These are phyloP conservation scores for Sarcophaga subvicina DNA, from an alignment of 2,888 invertebrate genomes.

Conservation along the genomic window DNA sequence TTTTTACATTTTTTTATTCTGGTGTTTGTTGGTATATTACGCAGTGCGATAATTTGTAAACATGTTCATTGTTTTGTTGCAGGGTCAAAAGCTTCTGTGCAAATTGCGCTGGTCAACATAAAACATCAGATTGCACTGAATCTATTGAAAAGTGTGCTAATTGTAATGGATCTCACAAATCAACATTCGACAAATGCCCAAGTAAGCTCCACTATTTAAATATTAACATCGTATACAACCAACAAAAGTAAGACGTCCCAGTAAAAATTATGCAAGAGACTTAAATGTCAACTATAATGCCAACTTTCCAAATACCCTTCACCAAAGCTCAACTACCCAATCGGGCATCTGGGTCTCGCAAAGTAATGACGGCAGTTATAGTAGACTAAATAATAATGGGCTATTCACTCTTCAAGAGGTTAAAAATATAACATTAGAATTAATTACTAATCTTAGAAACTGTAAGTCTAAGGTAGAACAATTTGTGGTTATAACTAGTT, in stretches of 20 bases:
- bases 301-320: too few species aligned
- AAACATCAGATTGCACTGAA: slow-evolving; percentile 1
- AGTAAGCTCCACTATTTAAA: too few species aligned
- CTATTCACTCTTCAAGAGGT: slow-evolving; percentile 7
- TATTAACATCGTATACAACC: too few species aligned
- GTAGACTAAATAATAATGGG: neutral
- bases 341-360: neutral
- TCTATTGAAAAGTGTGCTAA: slow-evolving; percentile 36
- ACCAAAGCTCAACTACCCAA: too few species aligned
- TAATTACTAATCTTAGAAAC: slow-evolving; percentile 5
- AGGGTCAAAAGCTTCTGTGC: slow-evolving; percentile 41
- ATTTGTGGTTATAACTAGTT: too few species aligned
- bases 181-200: slow-evolving; percentile 16
- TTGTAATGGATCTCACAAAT: slow-evolving; percentile 26
- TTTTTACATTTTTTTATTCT: too few species aligned
- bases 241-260: too few species aligned
- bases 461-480: slow-evolving; percentile 30
- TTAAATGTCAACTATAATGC: too few species aligned
- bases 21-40: too few species aligned
- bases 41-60: too few species aligned
- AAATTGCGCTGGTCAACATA: slow-evolving; percentile 28
- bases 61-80: neutral
- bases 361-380: neutral
- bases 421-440: neutral
- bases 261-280: too few species aligned